These are phyloP conservation scores for Tipula unca DNA, from an alignment of 2,888 invertebrate species.

Conservation along the genomic window DNA sequence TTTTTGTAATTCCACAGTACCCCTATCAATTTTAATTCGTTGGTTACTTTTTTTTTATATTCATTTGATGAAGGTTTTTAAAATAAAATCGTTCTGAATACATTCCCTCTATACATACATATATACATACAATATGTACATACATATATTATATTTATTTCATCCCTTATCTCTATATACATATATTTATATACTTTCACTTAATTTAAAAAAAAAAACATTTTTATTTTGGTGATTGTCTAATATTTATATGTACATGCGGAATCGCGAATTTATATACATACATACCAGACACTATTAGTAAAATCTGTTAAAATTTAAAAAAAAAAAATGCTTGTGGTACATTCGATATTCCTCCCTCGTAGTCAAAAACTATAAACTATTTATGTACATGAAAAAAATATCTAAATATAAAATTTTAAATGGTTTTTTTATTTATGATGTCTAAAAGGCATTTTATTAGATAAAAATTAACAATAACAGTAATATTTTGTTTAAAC, in stretches of 20 bases:
- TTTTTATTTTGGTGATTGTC: not conserved
- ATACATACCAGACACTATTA: not conserved
- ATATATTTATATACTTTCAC: no score
- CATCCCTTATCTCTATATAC: not conserved
- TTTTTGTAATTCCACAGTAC: not conserved
- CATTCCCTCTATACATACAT: not conserved
- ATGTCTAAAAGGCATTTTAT: conserved; percentile 8
- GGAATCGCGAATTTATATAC: not conserved
- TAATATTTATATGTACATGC: not conserved
- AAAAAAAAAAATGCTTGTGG: not conserved
- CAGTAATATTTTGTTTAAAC: conserved; percentile 8
- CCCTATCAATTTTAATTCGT: not conserved
- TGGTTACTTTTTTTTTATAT: conserved; percentile 1
- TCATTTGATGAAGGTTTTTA: not conserved
- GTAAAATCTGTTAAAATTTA: not conserved
- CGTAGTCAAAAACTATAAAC: not conserved
- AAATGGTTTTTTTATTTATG: not conserved
- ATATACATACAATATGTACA: not conserved
- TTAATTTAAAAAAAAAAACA: not conserved
- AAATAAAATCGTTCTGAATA: not conserved
- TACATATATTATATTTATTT: not conserved
- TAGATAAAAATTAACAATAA: conserved; percentile 8
- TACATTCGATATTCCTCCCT: conserved; percentile 2
- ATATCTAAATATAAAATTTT: conserved; percentile 2
- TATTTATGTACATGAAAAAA: not conserved